Percentiles rank a stretch among this genome's conserved stretches.
Evolutionary conservation across 2,888 invertebrate genomes (phyloP).

Genomic region (Cheilosia grossa): DNA sequence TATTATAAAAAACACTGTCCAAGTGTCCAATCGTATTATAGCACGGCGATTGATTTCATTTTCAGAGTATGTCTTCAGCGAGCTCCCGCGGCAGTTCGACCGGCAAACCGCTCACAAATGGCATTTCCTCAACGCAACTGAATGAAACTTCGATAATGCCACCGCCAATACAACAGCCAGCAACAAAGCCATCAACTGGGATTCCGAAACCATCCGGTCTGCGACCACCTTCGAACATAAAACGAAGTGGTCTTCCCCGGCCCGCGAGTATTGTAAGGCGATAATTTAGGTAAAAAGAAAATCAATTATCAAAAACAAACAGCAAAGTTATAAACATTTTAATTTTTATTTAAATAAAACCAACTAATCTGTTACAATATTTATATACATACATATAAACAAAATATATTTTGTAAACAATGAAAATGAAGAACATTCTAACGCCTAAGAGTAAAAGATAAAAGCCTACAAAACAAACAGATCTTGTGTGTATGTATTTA

Average conservation of each 20-base stretch:
- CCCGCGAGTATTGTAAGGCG: constrained; percentile 80
- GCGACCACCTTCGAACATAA: constrained; percentile 80
- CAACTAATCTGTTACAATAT: constrained; percentile 59
- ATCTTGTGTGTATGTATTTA: constrained; percentile 52
- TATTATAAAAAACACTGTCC: no score
- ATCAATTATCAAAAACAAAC: constrained; percentile 7
- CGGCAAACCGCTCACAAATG: constrained; percentile 61
- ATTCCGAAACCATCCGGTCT: constrained; percentile 82
- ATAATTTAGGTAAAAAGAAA: constrained; percentile 75
- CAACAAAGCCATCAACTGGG: constrained; percentile 79
- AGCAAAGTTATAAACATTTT: constrained; percentile 39
- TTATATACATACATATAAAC: constrained; percentile 39
- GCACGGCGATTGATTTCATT: constrained; percentile 16
- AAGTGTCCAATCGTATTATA: not conserved
- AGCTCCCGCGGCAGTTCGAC: constrained; percentile 80
- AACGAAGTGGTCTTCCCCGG: constrained; percentile 82
- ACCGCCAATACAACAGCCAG: constrained; percentile 53
- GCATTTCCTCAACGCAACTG: constrained; percentile 51
- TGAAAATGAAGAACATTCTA: constrained; percentile 10
- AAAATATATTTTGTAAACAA: constrained; percentile 66
- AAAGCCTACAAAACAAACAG: constrained; percentile 29
- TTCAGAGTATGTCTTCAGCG: constrained; percentile 81
- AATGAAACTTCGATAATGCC: constrained; percentile 53
- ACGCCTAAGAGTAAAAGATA: constrained; percentile 27
- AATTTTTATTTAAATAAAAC: constrained; percentile 38